These are phyloP conservation scores for Synanthedon andrenaeformis DNA, from an alignment of 2,888 invertebrate genomes.

Conservation along the genomic window DNA sequence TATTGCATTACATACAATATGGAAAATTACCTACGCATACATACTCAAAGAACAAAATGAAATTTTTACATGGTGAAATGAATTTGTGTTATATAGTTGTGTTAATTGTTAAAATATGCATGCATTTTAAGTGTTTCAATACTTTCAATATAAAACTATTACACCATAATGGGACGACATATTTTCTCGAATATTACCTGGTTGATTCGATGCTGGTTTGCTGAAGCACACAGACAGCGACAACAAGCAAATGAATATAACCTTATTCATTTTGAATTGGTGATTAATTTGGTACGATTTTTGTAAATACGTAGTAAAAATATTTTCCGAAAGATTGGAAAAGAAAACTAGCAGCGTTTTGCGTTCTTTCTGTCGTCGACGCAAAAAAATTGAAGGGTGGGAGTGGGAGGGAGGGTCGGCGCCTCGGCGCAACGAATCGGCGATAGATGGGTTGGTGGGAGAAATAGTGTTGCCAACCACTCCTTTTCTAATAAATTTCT, in stretches of 20 bases:
- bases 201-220: slow-evolving; percentile 16
- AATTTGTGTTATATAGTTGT: background rate
- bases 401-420: no score
- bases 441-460: no score
- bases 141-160: background rate
- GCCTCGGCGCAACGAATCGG: no score
- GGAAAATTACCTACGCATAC: no score
- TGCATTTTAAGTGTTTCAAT: background rate
- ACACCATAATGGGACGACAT: background rate
- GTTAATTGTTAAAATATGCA: background rate
- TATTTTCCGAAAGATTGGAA: background rate
- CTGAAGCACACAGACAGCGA: slow-evolving; percentile 40
- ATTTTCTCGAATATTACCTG: slow-evolving; percentile 19
- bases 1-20: no score
- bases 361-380: no score
- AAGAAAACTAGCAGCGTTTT: background rate
- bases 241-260: slow-evolving; percentile 46
- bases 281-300: slow-evolving; percentile 14
- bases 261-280: slow-evolving; percentile 46
- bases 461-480: no score
- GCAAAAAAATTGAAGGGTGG: no score
- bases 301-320: slow-evolving; percentile 6
- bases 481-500: no score
- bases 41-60: background rate
- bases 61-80: background rate